These are phyloP conservation scores for Euphonia xanthogaster DNA, from an alignment of 2,797 vertebrate species.

Conservation along the genomic window DNA sequence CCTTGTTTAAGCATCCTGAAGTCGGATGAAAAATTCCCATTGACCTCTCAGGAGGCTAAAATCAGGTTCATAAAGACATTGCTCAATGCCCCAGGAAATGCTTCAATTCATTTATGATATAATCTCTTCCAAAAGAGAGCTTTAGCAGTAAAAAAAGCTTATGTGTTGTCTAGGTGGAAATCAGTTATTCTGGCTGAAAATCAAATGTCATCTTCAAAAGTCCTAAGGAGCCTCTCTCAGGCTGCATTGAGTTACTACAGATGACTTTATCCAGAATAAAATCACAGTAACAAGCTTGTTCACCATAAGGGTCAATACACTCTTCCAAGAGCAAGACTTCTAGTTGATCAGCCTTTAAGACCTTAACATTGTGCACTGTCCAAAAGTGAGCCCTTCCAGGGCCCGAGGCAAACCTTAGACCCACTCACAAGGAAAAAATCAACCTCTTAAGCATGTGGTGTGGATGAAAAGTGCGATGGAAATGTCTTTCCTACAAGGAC, in stretches of 20 bases:
- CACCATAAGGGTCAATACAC: conserved; percentile 45
- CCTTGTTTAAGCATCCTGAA: not conserved
- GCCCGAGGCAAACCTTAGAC: not conserved
- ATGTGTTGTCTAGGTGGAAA: not conserved
- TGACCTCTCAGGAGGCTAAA: conserved; percentile 10
- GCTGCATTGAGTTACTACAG: conserved; percentile 70
- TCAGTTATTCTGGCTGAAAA: not conserved
- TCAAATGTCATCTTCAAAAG: conserved; percentile 61
- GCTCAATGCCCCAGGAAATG: not conserved
- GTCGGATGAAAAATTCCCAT: not conserved
- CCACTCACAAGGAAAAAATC: not conserved
- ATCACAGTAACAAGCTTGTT: conserved; percentile 57
- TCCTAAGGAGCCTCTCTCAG: conserved; percentile 77
- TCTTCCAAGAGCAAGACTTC: conserved; percentile 75
- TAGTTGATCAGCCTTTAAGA: conserved; percentile 62
- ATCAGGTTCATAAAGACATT: not conserved
- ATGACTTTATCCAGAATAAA: conserved; percentile 28
- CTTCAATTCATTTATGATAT: not conserved
- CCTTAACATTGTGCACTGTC: conserved; percentile 23
- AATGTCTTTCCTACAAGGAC: not conserved
- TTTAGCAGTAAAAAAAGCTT: not conserved
- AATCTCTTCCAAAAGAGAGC: not conserved
- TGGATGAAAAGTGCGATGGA: not conserved
- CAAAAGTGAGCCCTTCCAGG: conserved; percentile 45
- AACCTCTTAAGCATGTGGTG: not conserved